Conservation (phyloP, 2,888 invertebrate genomes). For the Megaustenia siamemsis region DNA sequence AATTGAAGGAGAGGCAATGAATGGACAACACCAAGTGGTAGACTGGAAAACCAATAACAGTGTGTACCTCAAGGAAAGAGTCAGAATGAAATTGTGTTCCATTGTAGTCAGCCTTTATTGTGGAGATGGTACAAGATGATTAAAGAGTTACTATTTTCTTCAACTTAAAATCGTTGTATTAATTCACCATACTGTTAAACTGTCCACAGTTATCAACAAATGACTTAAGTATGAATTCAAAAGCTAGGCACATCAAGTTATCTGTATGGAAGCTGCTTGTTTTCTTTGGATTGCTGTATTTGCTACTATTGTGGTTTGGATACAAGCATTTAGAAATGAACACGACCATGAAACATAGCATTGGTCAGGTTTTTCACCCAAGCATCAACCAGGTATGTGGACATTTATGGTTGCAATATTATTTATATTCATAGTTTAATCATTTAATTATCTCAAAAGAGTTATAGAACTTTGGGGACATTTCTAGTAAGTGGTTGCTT, state of each 20-base stretch:
- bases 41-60: no score
- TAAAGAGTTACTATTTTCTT: no score
- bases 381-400: conserved; percentile 39
- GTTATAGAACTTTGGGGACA: no score
- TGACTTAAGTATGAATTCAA: not conserved
- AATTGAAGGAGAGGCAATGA: no score
- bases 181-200: not conserved
- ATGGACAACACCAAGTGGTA: no score
- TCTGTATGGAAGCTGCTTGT: conserved; percentile 27
- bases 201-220: conserved; percentile 14
- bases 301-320: conserved; percentile 39
- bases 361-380: conserved; percentile 41
- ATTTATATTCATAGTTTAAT: no score
- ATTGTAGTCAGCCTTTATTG: no score
- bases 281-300: conserved; percentile 10
- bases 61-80: no score
- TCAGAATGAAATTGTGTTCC: no score
- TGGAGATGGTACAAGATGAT: no score
- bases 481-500: no score
- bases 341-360: not conserved
- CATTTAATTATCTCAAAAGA: no score
- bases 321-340: conserved; percentile 37
- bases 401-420: not conserved
- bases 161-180: not conserved
- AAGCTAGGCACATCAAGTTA: not conserved